Conservation (phyloP, 2,797 vertebrate genomes). For the Steatocranus sp. region DNA sequence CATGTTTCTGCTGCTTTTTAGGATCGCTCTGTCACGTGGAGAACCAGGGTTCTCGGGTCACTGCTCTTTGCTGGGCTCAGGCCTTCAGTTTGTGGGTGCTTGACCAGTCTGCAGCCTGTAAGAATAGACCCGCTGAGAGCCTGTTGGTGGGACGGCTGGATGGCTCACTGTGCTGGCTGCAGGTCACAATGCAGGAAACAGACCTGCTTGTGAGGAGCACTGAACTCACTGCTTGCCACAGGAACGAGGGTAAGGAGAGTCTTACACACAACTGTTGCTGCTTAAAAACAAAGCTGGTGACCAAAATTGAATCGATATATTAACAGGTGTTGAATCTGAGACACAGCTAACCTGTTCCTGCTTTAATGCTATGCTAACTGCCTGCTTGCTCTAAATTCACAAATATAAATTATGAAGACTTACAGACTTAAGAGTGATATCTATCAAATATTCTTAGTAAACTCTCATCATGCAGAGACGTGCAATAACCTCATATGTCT, state of each 20-base stretch:
- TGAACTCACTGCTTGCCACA: conserved; percentile 72
- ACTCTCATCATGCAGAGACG: neutral
- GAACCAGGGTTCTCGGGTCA: conserved; percentile 74
- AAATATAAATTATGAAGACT: neutral
- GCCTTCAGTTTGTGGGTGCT: conserved; percentile 59
- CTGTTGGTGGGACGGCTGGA: conserved; percentile 77
- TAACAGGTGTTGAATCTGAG: neutral
- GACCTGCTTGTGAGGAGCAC: conserved; percentile 64
- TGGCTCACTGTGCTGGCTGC: conserved; percentile 80
- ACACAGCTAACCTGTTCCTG: neutral
- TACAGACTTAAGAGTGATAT: neutral
- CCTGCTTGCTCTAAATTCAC: neutral
- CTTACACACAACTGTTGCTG: neutral
- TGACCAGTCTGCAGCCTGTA: conserved; percentile 38
- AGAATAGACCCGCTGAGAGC: conserved; percentile 60
- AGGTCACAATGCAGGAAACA: conserved; percentile 67
- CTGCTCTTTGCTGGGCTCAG: conserved; percentile 77
- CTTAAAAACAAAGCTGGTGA: neutral
- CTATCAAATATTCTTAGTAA: neutral
- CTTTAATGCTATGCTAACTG: neutral
- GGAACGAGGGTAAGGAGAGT: conserved; percentile 67
- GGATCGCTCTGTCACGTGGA: conserved; percentile 74
- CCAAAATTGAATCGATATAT: neutral
- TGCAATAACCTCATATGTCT: neutral
- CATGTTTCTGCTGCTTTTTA: conserved; percentile 16